Conservation (phyloP, 2,797 vertebrate genomes). For the Typhlichthys eigenmanni region DNA sequence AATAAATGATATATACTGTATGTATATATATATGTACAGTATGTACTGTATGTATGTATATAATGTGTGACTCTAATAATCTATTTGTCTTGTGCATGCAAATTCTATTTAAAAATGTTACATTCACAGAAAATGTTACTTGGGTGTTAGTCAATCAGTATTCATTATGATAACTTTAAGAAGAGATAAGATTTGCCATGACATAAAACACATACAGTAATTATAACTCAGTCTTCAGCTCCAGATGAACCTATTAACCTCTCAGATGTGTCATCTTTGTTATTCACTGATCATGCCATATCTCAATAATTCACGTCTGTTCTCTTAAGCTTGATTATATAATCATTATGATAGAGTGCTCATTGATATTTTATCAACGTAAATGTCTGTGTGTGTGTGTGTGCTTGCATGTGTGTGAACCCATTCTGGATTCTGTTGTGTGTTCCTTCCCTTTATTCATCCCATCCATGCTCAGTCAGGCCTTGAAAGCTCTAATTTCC, state of each 20-base stretch:
- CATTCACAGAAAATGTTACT: not conserved
- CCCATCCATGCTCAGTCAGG: conserved; percentile 51
- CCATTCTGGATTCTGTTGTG: conserved; percentile 34
- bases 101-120: not conserved
- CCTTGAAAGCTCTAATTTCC: conserved; percentile 70
- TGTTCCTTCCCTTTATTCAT: conserved; percentile 30
- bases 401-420: conserved; percentile 8
- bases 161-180: conserved; percentile 10
- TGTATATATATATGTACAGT: too few relatives aligned
- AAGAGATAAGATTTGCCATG: not conserved
- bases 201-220: conserved; percentile 23
- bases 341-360: conserved; percentile 34
- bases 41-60: too few relatives aligned
- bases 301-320: conserved; percentile 38
- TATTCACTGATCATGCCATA: conserved; percentile 28
- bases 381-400: conserved; percentile 7
- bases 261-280: conserved; percentile 26
- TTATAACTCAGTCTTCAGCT: conserved; percentile 27
- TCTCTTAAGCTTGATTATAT: conserved; percentile 37
- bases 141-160: conserved; percentile 24
- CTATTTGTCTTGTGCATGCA: too few relatives aligned
- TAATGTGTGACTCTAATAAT: too few relatives aligned
- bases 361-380: conserved; percentile 18
- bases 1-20: too few relatives aligned
- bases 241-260: conserved; percentile 28